Conservation (phyloP, 2,797 vertebrate genomes). For the Hafferia zeledoni region DNA sequence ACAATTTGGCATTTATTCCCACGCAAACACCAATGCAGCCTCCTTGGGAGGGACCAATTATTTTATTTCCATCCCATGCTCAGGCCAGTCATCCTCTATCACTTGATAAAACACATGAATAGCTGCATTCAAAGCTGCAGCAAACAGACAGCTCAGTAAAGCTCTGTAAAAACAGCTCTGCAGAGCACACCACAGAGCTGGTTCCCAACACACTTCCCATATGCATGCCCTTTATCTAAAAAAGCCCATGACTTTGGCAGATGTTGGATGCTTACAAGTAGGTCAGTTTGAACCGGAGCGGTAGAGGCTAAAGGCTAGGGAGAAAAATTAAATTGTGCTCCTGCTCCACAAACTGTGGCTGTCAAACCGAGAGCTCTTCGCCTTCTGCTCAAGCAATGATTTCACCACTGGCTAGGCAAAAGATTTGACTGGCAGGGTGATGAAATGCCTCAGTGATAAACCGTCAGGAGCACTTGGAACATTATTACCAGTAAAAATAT, state of each 20-base stretch:
- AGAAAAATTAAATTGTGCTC: conserved; percentile 33
- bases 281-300: conserved; percentile 43
- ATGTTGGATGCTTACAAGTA: conserved; percentile 59
- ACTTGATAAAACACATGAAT: conserved; percentile 20
- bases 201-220: neutral
- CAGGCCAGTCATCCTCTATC: neutral
- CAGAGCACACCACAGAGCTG: neutral
- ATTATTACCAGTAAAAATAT: neutral
- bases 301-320: conserved; percentile 22
- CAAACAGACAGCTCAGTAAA: conserved; percentile 12
- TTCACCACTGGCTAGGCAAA: neutral
- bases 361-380: neutral
- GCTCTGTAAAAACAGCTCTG: neutral
- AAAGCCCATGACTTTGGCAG: conserved; percentile 37
- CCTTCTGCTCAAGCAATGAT: conserved; percentile 15
- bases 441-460: neutral
- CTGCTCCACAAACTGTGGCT: neutral
- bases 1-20: conserved; percentile 37
- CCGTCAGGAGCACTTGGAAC: neutral
- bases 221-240: neutral
- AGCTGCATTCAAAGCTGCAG: neutral
- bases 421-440: neutral
- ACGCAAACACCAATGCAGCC: neutral
- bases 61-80: conserved; percentile 56
- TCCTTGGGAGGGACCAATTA: conserved; percentile 43